phyloP scores from a whole-genome alignment of 1,140 invertebrate genomes.

The Drosophila lacteicornis region DNA sequence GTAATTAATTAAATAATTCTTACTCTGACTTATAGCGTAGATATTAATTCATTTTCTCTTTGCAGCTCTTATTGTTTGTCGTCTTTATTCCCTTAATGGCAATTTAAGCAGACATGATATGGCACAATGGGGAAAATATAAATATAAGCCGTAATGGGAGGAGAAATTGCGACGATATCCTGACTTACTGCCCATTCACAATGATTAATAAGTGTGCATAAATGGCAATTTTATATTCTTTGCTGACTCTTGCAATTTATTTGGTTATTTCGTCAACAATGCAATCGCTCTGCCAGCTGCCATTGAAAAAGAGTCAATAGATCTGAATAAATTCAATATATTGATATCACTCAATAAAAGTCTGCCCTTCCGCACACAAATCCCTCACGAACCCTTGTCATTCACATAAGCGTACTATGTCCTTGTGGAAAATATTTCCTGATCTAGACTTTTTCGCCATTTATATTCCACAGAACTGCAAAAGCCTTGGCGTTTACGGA shows the following conservation, averaged over 20 bases:
- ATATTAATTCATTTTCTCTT: not conserved
- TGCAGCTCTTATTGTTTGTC: not conserved
- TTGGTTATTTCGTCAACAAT: too few relatives aligned
- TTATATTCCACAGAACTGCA: slow-evolving; percentile 3
- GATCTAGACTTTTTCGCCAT: slow-evolving; percentile 2
- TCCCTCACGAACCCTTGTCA: slow-evolving; percentile 1
- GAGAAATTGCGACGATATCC: too few relatives aligned
- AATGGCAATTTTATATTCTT: not conserved
- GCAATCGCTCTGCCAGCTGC: not conserved
- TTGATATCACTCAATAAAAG: slow-evolving; percentile 2
- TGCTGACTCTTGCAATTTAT: not conserved
- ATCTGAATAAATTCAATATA: not conserved
- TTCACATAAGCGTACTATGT: not conserved
- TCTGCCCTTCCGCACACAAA: not conserved
- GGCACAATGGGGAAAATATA: not conserved
- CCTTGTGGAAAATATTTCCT: slow-evolving; percentile 1
- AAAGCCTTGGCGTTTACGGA: not conserved
- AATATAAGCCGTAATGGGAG: not conserved
- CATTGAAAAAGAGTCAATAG: not conserved
- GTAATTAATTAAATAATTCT: not conserved
- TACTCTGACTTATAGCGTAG: too few relatives aligned
- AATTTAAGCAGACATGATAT: not conserved
- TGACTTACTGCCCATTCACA: not conserved
- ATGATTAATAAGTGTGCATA: slow-evolving; percentile 5
- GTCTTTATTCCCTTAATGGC: not conserved